Conservation (phyloP, 2,888 invertebrate genomes). For the Limnephilus rhombicus region DNA sequence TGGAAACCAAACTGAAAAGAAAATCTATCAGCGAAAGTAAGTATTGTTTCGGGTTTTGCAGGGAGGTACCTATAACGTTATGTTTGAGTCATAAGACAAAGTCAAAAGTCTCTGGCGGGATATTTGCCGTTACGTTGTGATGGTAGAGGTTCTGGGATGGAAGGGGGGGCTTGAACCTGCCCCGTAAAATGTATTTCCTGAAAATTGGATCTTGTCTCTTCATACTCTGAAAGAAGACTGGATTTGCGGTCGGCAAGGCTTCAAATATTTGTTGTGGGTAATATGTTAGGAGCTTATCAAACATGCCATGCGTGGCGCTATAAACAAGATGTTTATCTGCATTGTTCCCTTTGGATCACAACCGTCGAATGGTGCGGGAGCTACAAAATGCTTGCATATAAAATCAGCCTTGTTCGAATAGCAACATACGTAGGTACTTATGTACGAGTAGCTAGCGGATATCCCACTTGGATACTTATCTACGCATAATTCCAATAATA, state of each 20-base stretch:
- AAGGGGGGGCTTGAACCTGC: constrained; percentile 39
- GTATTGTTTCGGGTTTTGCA: constrained; percentile 20
- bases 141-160: not conserved
- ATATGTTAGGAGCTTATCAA: constrained; percentile 56
- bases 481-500: too few species aligned
- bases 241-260: constrained; percentile 59
- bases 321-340: constrained; percentile 40
- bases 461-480: too few species aligned
- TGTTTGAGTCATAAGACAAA: constrained; percentile 56
- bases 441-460: too few species aligned
- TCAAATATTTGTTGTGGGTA: constrained; percentile 48
- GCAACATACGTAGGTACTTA: constrained; percentile 63
- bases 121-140: not conserved
- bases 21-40: constrained; percentile 55
- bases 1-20: constrained; percentile 60
- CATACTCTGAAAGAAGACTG: constrained; percentile 58
- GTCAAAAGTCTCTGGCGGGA: constrained; percentile 58
- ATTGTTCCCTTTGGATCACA: constrained; percentile 20
- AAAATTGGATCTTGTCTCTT: constrained; percentile 65
- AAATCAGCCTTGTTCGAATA: not conserved
- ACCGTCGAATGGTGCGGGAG: not conserved
- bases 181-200: constrained; percentile 61
- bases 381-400: not conserved
- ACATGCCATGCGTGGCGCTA: constrained; percentile 41
- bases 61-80: constrained; percentile 53